These are phyloP conservation scores for Ferdinandea cuprea DNA, from an alignment of 2,888 invertebrate genomes.

Conservation along the genomic window DNA sequence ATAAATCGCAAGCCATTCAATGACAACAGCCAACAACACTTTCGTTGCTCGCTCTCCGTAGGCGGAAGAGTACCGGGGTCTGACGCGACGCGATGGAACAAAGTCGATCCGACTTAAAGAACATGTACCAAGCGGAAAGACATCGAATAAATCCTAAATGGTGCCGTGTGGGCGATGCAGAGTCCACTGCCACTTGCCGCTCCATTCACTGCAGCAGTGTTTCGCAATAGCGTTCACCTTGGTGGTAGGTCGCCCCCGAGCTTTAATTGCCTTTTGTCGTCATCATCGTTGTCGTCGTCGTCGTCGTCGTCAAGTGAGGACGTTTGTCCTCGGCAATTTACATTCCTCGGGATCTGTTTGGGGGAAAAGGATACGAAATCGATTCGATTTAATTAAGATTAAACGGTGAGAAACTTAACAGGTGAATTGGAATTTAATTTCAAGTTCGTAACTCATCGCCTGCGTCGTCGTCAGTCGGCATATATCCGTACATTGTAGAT, in stretches of 20 bases:
- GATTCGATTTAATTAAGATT: slow-evolving; percentile 78
- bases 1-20: slow-evolving; percentile 61
- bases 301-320: slow-evolving; percentile 61
- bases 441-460: slow-evolving; percentile 59
- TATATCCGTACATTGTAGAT: background rate
- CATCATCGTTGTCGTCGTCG: too few species aligned
- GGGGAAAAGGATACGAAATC: slow-evolving; percentile 67
- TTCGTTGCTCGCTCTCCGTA: slow-evolving; percentile 40
- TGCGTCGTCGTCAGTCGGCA: background rate
- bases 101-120: slow-evolving; percentile 37
- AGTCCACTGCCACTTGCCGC: too few species aligned
- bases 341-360: slow-evolving; percentile 31
- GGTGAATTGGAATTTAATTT: slow-evolving; percentile 77
- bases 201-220: slow-evolving; percentile 51
- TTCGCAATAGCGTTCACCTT: slow-evolving; percentile 23
- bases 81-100: background rate
- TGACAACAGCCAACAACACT: slow-evolving; percentile 61
- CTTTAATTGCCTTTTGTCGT: slow-evolving; percentile 72
- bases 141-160: slow-evolving; percentile 72
- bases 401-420: slow-evolving; percentile 77
- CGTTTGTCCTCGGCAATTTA: slow-evolving; percentile 63
- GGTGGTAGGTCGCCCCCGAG: slow-evolving; percentile 56
- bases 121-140: slow-evolving; percentile 66
- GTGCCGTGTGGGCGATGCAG: slow-evolving; percentile 62
- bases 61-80: slow-evolving; percentile 43